These are phyloP conservation scores for Drosophila quinaria DNA, from an alignment of 2,888 invertebrate genomes.

Conservation along the genomic window DNA sequence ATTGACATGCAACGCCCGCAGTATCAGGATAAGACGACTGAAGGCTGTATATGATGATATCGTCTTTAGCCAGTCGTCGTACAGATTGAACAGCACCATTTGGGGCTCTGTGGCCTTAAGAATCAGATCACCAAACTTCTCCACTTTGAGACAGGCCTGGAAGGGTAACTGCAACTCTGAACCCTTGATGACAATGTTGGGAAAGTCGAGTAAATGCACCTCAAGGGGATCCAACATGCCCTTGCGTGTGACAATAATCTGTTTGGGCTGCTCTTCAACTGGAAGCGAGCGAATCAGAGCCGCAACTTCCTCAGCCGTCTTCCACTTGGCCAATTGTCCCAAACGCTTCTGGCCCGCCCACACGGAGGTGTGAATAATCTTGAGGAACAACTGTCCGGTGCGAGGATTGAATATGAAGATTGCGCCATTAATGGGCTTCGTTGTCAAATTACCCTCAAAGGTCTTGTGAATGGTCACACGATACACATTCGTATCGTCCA, in stretches of 20 bases:
- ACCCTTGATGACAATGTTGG: conserved; percentile 99
- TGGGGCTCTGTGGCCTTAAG: conserved; percentile 99
- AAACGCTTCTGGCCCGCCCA: conserved; percentile 99
- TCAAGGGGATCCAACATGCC: conserved; percentile 99
- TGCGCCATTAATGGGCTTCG: conserved; percentile 99
- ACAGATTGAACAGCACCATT: conserved; percentile 99
- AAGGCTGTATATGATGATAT: conserved; percentile 99
- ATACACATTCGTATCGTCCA: conserved; percentile 99
- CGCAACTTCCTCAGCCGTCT: conserved; percentile 99
- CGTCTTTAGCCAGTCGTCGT: conserved; percentile 99
- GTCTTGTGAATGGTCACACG: conserved; percentile 99
- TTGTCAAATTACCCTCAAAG: conserved; percentile 98
- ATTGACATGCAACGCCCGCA: conserved; percentile 98
- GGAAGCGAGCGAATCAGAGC: conserved; percentile 99
- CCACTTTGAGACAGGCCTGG: conserved; percentile 99
- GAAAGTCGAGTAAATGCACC: conserved; percentile 99
- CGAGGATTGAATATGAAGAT: conserved; percentile 99
- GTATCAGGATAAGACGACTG: conserved; percentile 97
- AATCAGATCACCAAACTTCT: conserved; percentile 99
- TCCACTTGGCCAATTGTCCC: conserved; percentile 99
- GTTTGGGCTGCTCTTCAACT: conserved; percentile 99
- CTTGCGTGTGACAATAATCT: conserved; percentile 99
- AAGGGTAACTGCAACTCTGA: conserved; percentile 99
- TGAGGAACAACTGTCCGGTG: conserved; percentile 99
- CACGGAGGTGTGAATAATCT: conserved; percentile 99